Conservation (phyloP, 2,797 vertebrate genomes). For the Sciurus carolinensis region DNA sequence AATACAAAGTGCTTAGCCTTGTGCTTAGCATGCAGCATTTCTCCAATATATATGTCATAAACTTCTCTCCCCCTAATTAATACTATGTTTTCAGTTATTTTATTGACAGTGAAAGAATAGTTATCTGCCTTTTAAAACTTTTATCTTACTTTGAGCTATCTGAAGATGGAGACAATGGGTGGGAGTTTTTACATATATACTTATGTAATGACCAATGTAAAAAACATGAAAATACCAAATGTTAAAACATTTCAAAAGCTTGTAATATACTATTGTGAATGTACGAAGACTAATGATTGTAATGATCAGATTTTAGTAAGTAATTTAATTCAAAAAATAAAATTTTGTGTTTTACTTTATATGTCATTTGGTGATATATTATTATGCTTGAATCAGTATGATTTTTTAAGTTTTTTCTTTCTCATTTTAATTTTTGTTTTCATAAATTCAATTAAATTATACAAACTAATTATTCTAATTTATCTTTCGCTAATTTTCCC, state of each 20-base stretch:
- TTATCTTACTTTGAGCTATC: not conserved
- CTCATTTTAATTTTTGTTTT: not conserved
- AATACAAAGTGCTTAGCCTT: not conserved
- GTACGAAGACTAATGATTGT: not conserved
- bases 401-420: not conserved
- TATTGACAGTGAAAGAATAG: not conserved
- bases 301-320: not conserved
- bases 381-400: not conserved
- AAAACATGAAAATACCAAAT: not conserved
- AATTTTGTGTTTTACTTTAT: not conserved
- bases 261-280: not conserved
- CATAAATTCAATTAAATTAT: not conserved
- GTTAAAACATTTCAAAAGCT: constrained; percentile 1
- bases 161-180: not conserved
- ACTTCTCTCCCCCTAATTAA: not conserved
- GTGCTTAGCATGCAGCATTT: not conserved
- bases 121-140: not conserved
- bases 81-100: not conserved
- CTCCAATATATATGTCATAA: not conserved
- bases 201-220: not conserved
- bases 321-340: not conserved
- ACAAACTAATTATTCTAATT: not conserved
- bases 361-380: not conserved
- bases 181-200: not conserved
- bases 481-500: not conserved